Evolutionary conservation across 2,113 vertebrate genomes (phyloP).

Genomic region (Gasterosteus aculeatus): DNA sequence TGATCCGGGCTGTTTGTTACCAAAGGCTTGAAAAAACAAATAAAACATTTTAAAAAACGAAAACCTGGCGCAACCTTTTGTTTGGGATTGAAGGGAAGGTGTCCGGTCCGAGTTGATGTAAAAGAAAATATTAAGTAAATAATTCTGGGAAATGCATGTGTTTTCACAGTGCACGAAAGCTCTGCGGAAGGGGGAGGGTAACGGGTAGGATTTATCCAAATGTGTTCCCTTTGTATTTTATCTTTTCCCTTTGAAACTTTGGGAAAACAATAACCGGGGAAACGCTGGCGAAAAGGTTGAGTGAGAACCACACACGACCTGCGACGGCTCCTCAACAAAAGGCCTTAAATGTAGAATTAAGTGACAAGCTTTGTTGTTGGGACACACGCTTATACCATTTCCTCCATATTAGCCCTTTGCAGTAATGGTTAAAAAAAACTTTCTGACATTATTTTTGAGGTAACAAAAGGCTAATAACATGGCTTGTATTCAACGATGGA

Average conservation of each 20-base stretch:
- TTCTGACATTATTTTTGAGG: neutral
- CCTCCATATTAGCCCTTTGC: neutral
- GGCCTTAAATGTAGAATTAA: neutral
- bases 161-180: conserved; percentile 53
- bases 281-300: neutral
- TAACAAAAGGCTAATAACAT: neutral
- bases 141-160: conserved; percentile 63
- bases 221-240: conserved; percentile 41
- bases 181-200: conserved; percentile 5
- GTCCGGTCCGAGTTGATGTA: conserved; percentile 36
- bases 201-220: conserved; percentile 33
- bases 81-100: conserved; percentile 52
- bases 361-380: neutral
- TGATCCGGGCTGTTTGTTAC: conserved; percentile 63
- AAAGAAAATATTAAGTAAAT: conserved; percentile 56
- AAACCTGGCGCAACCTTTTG: conserved; percentile 56
- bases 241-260: conserved; percentile 56
- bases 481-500: neutral
- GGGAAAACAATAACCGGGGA: conserved; percentile 51
- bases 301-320: neutral
- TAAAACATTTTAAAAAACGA: conserved; percentile 5
- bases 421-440: neutral
- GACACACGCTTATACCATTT: neutral
- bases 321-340: neutral
- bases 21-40: conserved; percentile 55